Evolutionary conservation across 2,888 invertebrate genomes (phyloP).

Genomic region (Spodoptera exigua): DNA sequence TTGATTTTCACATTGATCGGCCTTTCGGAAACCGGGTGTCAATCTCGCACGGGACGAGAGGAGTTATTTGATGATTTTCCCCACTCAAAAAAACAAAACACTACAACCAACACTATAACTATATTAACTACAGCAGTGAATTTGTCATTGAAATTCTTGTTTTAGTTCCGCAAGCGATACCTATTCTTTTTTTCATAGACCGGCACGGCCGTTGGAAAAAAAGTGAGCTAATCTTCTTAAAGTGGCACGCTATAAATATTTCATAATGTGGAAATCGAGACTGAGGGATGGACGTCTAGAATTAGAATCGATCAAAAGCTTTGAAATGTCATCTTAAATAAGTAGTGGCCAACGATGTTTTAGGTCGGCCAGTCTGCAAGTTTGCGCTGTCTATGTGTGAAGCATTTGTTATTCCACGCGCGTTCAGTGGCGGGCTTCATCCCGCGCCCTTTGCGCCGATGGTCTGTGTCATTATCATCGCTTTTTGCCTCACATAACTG

Average conservation of each 20-base stretch:
- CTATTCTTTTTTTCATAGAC: slow-evolving; percentile 32
- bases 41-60: too few relatives aligned
- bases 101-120: too few relatives aligned
- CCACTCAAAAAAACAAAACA: too few relatives aligned
- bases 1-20: too few relatives aligned
- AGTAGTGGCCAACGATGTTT: slow-evolving; percentile 28
- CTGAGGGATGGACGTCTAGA: slow-evolving; percentile 13
- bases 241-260: slow-evolving; percentile 27
- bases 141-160: too few relatives aligned
- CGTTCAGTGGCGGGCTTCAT: slow-evolving; percentile 76
- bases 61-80: too few relatives aligned
- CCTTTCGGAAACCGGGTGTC: too few relatives aligned
- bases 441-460: slow-evolving; percentile 84
- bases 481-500: slow-evolving; percentile 86
- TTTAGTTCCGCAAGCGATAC: slow-evolving; percentile 14
- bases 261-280: slow-evolving; percentile 19
- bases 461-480: slow-evolving; percentile 87
- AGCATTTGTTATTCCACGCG: slow-evolving; percentile 80
- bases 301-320: slow-evolving; percentile 22
- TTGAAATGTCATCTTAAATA: slow-evolving; percentile 19
- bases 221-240: slow-evolving; percentile 9
- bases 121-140: too few relatives aligned
- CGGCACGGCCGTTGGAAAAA: slow-evolving; percentile 8
- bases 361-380: slow-evolving; percentile 61
- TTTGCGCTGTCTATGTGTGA: slow-evolving; percentile 58